These are phyloP conservation scores for Apantesis nais DNA, from an alignment of 2,888 invertebrate species.

Conservation along the genomic window DNA sequence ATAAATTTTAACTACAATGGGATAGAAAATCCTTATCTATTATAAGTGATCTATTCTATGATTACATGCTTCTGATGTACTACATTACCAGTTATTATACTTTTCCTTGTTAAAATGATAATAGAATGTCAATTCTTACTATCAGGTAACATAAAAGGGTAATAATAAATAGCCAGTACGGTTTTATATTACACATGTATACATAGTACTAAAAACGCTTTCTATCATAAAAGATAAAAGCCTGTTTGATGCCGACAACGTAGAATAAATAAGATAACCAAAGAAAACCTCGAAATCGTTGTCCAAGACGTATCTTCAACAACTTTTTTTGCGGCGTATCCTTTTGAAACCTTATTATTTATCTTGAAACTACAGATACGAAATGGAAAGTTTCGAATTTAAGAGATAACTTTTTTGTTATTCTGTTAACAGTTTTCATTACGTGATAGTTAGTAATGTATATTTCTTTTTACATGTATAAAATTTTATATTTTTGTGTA, in stretches of 20 bases:
- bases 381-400: conserved; percentile 32
- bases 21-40: neutral
- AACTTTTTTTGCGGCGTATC: conserved; percentile 43
- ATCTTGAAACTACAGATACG: conserved; percentile 43
- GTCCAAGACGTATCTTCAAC: conserved; percentile 28
- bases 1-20: neutral
- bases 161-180: neutral
- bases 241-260: conserved; percentile 19
- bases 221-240: conserved; percentile 9
- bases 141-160: neutral
- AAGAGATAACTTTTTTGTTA: neutral
- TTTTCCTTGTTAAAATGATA: neutral
- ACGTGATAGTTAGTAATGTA: neutral
- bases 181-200: neutral
- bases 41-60: neutral
- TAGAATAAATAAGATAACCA: conserved; percentile 27
- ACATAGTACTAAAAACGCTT: neutral
- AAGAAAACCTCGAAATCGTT: conserved; percentile 26
- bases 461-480: too few species aligned
- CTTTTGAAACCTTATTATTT: conserved; percentile 50
- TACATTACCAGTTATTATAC: too few species aligned
- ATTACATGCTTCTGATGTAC: too few species aligned
- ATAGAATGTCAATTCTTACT: neutral
- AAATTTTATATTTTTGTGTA: neutral
- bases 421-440: conserved; percentile 1